phyloP scores from a whole-genome alignment of 2,888 invertebrate species.

The Orthosia gothica region DNA sequence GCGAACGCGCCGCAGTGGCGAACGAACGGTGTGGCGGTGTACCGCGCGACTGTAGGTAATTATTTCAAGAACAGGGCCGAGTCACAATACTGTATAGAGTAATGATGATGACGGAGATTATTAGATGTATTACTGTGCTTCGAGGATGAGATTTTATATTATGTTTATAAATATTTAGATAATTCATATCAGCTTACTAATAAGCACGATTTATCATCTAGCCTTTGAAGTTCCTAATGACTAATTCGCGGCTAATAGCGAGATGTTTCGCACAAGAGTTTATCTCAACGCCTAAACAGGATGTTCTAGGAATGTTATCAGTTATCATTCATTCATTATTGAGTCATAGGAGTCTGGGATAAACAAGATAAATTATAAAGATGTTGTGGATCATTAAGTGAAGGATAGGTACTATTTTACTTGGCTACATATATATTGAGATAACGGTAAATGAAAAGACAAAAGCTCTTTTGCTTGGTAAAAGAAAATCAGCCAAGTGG shows the following conservation, averaged over 20 bases:
- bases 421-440: no score
- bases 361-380: constrained; percentile 3
- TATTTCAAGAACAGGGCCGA: no score
- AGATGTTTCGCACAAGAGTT: constrained; percentile 1
- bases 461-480: no score
- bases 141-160: no score
- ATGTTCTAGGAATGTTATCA: constrained; percentile 37
- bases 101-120: no score
- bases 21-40: no score
- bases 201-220: neutral
- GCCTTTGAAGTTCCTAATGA: neutral
- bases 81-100: no score
- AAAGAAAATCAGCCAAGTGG: no score
- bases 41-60: no score
- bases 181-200: constrained; percentile 17
- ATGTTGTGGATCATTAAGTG: neutral
- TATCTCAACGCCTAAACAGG: constrained; percentile 37
- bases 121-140: no score
- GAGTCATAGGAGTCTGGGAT: constrained; percentile 15
- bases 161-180: neutral
- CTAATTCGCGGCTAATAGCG: constrained; percentile 4
- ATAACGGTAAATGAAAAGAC: no score
- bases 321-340: constrained; percentile 3
- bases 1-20: no score
- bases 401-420: neutral